Evolutionary conservation across 2,797 vertebrate species (phyloP).

Genomic region (Trachops cirrhosus): DNA sequence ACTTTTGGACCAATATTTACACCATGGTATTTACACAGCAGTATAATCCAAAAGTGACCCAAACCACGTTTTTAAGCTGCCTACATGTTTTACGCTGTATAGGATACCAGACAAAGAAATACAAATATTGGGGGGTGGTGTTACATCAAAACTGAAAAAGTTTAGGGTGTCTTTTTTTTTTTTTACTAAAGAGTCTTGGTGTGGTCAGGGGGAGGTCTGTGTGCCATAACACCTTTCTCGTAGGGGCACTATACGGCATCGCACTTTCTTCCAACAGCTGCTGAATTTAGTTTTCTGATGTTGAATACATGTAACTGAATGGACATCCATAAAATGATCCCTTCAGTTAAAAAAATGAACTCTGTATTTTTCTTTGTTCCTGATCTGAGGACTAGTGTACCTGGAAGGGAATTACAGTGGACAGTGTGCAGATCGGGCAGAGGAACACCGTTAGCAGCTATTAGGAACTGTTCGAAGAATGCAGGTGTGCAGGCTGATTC

Average conservation of each 20-base stretch:
- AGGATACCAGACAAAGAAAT: neutral
- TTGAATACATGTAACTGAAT: neutral
- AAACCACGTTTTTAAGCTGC: neutral
- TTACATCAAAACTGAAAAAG: neutral
- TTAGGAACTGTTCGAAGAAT: neutral
- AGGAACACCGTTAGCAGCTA: fast-evolving
- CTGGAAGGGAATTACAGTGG: neutral
- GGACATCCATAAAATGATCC: neutral
- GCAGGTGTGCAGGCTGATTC: neutral
- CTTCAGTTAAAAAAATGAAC: neutral
- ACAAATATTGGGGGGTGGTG: neutral
- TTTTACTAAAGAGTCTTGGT: neutral
- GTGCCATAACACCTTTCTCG: neutral
- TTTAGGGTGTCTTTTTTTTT: neutral
- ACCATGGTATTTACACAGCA: neutral
- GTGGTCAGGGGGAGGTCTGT: neutral
- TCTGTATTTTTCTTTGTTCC: neutral
- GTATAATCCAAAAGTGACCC: neutral
- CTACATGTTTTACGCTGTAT: neutral
- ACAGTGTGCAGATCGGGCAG: fast-evolving
- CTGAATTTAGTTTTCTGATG: neutral
- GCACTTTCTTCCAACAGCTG: neutral
- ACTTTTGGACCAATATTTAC: neutral
- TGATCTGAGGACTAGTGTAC: neutral
- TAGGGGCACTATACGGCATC: fast-evolving